phyloP scores from a whole-genome alignment of 2,113 vertebrate species.

The Oenanthe melanoleuca region DNA sequence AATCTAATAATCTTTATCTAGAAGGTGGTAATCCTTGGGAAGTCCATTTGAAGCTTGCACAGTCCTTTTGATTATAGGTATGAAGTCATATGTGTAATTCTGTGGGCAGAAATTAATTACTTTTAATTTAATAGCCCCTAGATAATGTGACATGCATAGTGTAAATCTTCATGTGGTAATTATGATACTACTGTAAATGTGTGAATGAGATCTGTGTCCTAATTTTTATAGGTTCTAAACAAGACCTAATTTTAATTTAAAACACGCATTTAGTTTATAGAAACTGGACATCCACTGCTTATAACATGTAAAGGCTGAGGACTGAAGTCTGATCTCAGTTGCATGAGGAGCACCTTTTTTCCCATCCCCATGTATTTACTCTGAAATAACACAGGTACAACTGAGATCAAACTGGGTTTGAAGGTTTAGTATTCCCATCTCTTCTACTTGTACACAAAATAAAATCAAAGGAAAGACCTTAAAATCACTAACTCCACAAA shows the following conservation, averaged over 20 bases:
- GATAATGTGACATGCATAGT: accelerated
- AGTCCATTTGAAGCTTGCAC: background rate
- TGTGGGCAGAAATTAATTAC: background rate
- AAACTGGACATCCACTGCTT: background rate
- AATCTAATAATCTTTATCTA: background rate
- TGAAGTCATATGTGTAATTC: background rate
- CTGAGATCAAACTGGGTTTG: background rate
- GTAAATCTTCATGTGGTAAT: background rate
- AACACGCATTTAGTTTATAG: background rate
- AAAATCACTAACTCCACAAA: background rate
- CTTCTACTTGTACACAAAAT: background rate
- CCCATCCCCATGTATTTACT: background rate
- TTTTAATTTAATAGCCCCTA: background rate
- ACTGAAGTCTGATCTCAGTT: background rate
- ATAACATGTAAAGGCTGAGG: background rate
- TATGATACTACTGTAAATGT: background rate
- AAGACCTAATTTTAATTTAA: background rate
- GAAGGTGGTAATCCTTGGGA: background rate
- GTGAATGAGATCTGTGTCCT: background rate
- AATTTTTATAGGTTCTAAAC: background rate
- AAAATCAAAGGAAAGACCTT: background rate
- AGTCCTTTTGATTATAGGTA: background rate
- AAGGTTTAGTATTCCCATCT: background rate
- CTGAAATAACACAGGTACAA: background rate
- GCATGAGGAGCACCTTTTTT: background rate